Percentiles rank a stretch among this genome's conserved stretches.
Evolutionary conservation across 2,888 invertebrate species (phyloP).

Genomic region (Alentia gelatinosa): DNA sequence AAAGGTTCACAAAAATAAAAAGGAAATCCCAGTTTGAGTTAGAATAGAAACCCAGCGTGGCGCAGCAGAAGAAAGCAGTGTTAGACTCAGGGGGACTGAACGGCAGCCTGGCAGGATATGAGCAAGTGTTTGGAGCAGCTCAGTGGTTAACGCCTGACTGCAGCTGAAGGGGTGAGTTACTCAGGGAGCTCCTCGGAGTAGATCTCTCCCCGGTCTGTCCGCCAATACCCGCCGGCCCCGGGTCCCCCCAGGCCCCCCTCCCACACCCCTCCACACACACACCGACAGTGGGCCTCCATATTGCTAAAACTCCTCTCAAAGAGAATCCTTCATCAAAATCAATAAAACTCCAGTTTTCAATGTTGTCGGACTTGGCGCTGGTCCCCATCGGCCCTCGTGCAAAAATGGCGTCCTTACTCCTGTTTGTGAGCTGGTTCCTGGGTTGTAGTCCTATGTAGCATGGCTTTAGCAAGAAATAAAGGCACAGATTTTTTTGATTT

Average conservation of each 20-base stretch:
- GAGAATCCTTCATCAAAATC: conserved; percentile 33
- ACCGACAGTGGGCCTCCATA: neutral
- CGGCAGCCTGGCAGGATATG: neutral
- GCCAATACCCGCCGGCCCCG: neutral
- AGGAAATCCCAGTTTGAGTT: too few species aligned
- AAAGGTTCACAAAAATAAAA: too few species aligned
- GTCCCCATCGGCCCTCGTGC: neutral
- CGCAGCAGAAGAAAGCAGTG: too few species aligned
- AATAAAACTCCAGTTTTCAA: neutral
- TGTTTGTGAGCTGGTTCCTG: too few species aligned
- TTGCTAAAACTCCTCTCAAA: conserved; percentile 16
- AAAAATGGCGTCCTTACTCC: neutral
- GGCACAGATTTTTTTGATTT: too few species aligned
- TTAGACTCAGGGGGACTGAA: too few species aligned
- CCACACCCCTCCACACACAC: neutral
- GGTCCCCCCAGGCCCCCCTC: neutral
- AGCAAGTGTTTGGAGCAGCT: neutral
- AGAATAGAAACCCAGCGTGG: too few species aligned
- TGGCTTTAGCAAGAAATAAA: too few species aligned
- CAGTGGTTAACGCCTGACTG: neutral
- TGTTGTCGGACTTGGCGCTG: neutral
- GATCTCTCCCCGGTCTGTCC: neutral
- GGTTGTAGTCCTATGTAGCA: too few species aligned
- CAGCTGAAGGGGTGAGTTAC: neutral
- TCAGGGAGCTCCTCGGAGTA: neutral